Base-by-base conservation (phyloP, 2,113 vertebrate species). In the Chamaetylas fuelleborni region DNA sequence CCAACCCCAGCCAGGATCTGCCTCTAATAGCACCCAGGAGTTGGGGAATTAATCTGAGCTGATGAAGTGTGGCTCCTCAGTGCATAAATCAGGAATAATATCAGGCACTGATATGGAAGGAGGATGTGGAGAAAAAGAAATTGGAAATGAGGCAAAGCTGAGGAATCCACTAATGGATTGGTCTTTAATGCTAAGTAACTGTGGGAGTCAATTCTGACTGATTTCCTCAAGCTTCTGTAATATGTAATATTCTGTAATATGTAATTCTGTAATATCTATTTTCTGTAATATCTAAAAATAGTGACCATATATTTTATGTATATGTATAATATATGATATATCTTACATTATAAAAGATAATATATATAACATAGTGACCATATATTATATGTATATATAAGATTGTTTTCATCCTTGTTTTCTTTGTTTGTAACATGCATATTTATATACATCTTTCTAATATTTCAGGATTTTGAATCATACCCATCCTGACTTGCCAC, bases 31-130 rank as follows among this genome's bases (percentile, higher is more conserved):
- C 76, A 62, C 70, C 62, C 51, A 83, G 67, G 90, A 94, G 90
- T 6, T 71, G 74, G 76, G 62, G 71, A 86, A 96, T 94, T 83
- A 67, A 94, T 96, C 82, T 71, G 19, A 67, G 54, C 64, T 88
- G 88, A 67, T 86, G 85, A 57, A 96, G 88, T 78, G 81, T 90
- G 88, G 67, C 82, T 93, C 67, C 80, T 96, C 86, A 86, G 85
- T 77, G 81, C 71, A 96, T 96, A 92, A 95, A 95, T 96, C 94
- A 94, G 72, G 23, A 94, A 56, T 83, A 50, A 72, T 69, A 23
- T 48, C 47, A 47, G 76, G 65, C 92, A 48, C 33, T 93, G 93
- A 94, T 94, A 33, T 17, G 61, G 53, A 81, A 81, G 91, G 88
- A 95, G 91, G 92, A 57, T 78, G 82, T 86, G 56, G 43, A 93